Base-by-base conservation (phyloP, 2,797 vertebrate species). In the Halcyon badia region DNA sequence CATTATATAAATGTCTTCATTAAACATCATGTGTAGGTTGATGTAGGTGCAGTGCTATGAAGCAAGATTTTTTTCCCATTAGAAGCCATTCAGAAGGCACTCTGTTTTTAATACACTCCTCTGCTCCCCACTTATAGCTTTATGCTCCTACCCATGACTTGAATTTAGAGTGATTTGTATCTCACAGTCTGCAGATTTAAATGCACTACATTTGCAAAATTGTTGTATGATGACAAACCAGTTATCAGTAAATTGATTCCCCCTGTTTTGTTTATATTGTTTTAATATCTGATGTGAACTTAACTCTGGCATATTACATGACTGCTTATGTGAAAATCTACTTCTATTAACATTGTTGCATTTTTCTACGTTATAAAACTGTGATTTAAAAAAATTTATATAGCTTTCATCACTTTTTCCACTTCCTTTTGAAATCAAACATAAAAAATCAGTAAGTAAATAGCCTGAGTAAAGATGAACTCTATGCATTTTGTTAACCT, bases 151-250 rank as follows among this genome's bases (percentile, higher is more conserved):
- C 77, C 18, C 70, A 20, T 57, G 52, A 30, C 19, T 80, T 95
- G 81, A 83, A 94, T 88, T 92, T 87, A 44, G 37, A 75, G 26
- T 68, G n/a, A 90, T 79, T 71, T 78, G 8, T 89, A 72, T 78
- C n/a, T 66, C 79, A 83, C 6, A 88, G 39, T 57, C 75, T 94
- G 62, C 66, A 93, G 44, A 30, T 90, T 81, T 93, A 81, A 96
- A 90, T 61, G 37, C 4, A 81, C 5, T 19, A 35, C 22, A 35
- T 94, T 95, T 96, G 9, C 56, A 90, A 90, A 92, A 83, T 41
- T 87, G 9, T 46, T 94, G 16, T 72, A 48, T 92, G 92, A 76
- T 81, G 76, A 97, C 42, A 97, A 94, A 93, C 44, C 80, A 84
- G 6, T 10, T 82, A 85, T 79, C 30, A 22, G 26, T 85, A 89